Evolutionary conservation across 1,140 invertebrate genomes (phyloP).

Genomic region (Atta texana): DNA sequence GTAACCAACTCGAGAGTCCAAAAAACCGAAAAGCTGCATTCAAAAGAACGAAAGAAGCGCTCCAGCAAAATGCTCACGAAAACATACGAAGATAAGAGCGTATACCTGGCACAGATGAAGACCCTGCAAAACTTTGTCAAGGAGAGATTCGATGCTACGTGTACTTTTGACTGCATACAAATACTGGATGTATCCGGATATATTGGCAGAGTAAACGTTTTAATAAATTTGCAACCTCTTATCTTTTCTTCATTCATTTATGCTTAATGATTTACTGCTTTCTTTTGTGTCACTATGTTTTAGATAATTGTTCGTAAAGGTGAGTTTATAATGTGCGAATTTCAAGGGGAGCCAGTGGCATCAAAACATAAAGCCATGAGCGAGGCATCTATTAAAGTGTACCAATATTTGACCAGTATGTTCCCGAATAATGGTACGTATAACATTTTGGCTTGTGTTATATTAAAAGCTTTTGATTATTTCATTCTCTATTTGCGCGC

Average conservation of each 20-base stretch:
- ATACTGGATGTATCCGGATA: not conserved
- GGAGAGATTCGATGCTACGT: constrained; percentile 74
- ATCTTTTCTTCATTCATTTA: not conserved
- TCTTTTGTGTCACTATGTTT: not conserved
- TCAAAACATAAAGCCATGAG: constrained; percentile 70
- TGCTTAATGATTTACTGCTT: not conserved
- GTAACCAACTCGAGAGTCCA: constrained; percentile 32
- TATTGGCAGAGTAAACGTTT: constrained; percentile 52
- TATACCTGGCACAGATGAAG: constrained; percentile 43
- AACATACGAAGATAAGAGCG: constrained; percentile 28
- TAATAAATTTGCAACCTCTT: not conserved
- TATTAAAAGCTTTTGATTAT: constrained; percentile 55
- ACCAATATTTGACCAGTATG: constrained; percentile 64
- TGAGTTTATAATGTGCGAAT: constrained; percentile 62
- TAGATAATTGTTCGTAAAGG: constrained; percentile 72
- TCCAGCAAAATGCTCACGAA: not conserved
- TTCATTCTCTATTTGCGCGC: constrained; percentile 29
- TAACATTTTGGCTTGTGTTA: constrained; percentile 27
- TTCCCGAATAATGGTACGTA: constrained; percentile 53
- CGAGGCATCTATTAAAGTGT: constrained; percentile 64
- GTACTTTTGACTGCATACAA: constrained; percentile 68
- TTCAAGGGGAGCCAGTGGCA: constrained; percentile 66
- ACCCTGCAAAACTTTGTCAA: constrained; percentile 75
- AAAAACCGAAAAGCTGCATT: constrained; percentile 28
- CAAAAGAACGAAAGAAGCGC: constrained; percentile 40